Evolutionary conservation across 2,888 invertebrate species (phyloP), one percentile per base, ranked within the genome.

Genomic region (Amblyteles armatorius): DNA sequence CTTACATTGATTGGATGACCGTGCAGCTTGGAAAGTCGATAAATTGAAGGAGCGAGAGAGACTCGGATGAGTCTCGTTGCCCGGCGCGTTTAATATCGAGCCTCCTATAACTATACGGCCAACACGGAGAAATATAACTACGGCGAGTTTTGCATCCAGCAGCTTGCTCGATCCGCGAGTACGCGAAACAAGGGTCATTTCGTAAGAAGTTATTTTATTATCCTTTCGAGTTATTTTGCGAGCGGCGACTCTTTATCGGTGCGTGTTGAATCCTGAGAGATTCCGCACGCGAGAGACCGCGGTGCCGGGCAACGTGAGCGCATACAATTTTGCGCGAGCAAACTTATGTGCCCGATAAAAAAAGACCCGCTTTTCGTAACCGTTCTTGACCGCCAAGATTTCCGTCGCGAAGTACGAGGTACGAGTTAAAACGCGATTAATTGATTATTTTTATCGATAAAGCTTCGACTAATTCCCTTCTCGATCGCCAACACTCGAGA

Each of bases 141-240:
- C 63, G 16, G 6, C 48, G 48, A 65, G 33, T 72, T 44, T 72
- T 52, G 44, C 72, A 72, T 67, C 69, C 72, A 36, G 72, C 72
- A 52, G 40, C 52, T 19, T 1, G n/a, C 57, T 22, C n/a, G 16
- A 44, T 55, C 33, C 33, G 29, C 16, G 55, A 22, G 36, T 79
- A 69, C 67, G 73, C 73, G 79, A 79, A 83, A 79, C 79, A 83
- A 79, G 73, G 48, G 26, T 79, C 79, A 83, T 83, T 83, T 79
- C 79, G 74, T 74, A 79, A 83, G 40, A 79, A 74, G 73, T 83
- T 83, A 83, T 83, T 83, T 83, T 74, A 83, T 83, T 83, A 83
- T 79, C 50, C 63, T 50, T 55, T 73, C 68, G 67, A 50, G 73
- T 69, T 79, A 50, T 79, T 48, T 83, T 79, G 69, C 57, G 11